These are phyloP conservation scores for Lytechinus pictus DNA, from an alignment of 35 echinoderm and acorn worm genomes.

Conservation along the genomic window DNA sequence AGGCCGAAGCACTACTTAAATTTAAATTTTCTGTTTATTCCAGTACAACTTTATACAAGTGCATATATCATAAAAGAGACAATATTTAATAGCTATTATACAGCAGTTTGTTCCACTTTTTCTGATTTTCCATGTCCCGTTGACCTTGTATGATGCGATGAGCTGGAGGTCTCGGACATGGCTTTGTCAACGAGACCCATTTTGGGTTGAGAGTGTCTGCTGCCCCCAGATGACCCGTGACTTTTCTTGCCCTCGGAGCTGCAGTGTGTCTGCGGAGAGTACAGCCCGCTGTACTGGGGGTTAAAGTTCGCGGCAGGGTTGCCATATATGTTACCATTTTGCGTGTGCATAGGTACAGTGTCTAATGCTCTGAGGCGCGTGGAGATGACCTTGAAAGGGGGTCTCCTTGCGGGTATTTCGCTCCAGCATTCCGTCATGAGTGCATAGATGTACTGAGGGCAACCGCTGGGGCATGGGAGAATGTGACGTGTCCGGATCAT, in stretches of 20 bases:
- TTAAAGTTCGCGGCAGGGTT: constrained; percentile 70
- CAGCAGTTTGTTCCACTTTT: constrained; percentile 62
- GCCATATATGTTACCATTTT: constrained; percentile 74
- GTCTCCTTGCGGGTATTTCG: constrained; percentile 78
- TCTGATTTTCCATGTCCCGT: constrained; percentile 63
- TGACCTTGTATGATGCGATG: constrained; percentile 58
- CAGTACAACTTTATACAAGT: constrained; percentile 46
- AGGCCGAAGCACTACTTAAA: neutral
- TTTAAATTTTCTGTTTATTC: constrained; percentile 28
- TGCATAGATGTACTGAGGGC: constrained; percentile 88
- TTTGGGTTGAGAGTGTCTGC: constrained; percentile 42
- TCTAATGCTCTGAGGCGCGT: constrained; percentile 81
- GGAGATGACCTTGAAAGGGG: constrained; percentile 74
- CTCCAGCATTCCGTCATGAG: constrained; percentile 99
- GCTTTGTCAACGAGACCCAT: constrained; percentile 53
- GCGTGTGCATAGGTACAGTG: constrained; percentile 75
- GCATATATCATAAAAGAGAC: constrained; percentile 21
- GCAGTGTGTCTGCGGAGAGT: constrained; percentile 68
- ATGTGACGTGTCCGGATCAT: constrained; percentile 93
- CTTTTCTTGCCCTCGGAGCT: constrained; percentile 72
- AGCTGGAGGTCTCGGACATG: constrained; percentile 69
- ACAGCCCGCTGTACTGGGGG: constrained; percentile 69
- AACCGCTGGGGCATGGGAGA: constrained; percentile 87
- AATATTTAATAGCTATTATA: constrained; percentile 30
- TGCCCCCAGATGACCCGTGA: constrained; percentile 60